Evolutionary conservation across 2,888 invertebrate species (phyloP).

Genomic region (Lysandra bellargus): DNA sequence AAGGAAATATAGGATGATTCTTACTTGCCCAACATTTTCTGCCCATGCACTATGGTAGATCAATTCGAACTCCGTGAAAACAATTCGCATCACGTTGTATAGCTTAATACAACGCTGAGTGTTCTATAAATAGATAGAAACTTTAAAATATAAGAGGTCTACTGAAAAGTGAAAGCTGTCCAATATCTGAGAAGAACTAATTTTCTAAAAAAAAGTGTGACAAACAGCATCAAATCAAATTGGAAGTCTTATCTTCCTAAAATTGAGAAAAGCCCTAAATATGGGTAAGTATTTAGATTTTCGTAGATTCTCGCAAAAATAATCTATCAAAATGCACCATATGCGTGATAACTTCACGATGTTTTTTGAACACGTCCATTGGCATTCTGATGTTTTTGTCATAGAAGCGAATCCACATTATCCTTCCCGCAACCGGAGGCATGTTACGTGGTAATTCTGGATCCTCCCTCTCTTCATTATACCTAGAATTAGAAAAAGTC

Average conservation of each 20-base stretch:
- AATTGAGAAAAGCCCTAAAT: no score
- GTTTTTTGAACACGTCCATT: slow-evolving; percentile 81
- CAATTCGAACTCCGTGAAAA: slow-evolving; percentile 90
- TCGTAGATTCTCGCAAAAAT: background rate
- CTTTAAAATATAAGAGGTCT: background rate
- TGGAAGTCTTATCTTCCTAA: no score
- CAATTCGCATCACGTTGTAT: slow-evolving; percentile 88
- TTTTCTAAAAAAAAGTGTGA: background rate
- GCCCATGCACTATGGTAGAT: slow-evolving; percentile 91
- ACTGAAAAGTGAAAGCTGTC: no score
- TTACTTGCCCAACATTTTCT: slow-evolving; percentile 86
- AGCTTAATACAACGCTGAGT: slow-evolving; percentile 87
- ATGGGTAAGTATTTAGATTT: no score
- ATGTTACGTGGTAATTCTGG: slow-evolving; percentile 87
- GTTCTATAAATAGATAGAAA: slow-evolving; percentile 59
- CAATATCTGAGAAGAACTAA: background rate
- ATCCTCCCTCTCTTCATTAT: slow-evolving; percentile 87
- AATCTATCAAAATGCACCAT: slow-evolving; percentile 49
- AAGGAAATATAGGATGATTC: slow-evolving; percentile 13
- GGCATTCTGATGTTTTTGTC: slow-evolving; percentile 86
- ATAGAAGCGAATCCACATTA: slow-evolving; percentile 91
- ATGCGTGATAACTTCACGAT: slow-evolving; percentile 71
- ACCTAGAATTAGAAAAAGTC: slow-evolving; percentile 59
- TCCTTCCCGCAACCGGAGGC: slow-evolving; percentile 90
- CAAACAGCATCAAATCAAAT: background rate